A percentile compares a stretch with the other conserved stretches of the same genome.
These are phyloP conservation scores for Hormaphis cornu DNA, from an alignment of 1,140 invertebrate genomes.

Conservation along the genomic window DNA sequence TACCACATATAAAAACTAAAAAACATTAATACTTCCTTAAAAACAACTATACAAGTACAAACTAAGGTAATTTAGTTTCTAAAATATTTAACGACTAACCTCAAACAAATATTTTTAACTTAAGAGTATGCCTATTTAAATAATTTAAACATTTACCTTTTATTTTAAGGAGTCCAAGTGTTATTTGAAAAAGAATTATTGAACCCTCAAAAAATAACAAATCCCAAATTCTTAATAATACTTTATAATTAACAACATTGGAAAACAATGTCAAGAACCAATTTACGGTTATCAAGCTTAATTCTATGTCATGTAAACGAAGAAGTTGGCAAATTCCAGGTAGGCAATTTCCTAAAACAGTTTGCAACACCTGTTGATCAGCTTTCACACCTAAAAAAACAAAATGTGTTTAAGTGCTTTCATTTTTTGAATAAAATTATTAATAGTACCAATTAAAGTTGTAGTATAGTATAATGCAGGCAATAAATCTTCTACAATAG, in stretches of 20 bases:
- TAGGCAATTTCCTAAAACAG: conserved; percentile 79
- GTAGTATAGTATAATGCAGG: conserved; percentile 96
- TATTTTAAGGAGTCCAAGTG: conserved; percentile 87
- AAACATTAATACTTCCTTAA: too few species aligned
- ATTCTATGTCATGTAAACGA: conserved; percentile 88
- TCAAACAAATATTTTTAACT: too few species aligned
- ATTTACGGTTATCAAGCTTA: conserved; percentile 90
- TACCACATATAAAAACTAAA: too few species aligned
- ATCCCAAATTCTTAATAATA: conserved; percentile 93
- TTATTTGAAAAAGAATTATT: conserved; percentile 91
- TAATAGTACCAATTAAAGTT: conserved; percentile 68
- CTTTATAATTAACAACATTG: conserved; percentile 95
- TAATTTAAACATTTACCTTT: conserved; percentile 51
- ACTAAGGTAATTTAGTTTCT: too few species aligned
- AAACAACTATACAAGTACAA: too few species aligned
- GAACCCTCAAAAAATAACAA: conserved; percentile 93
- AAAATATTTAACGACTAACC: too few species aligned
- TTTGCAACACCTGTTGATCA: conserved; percentile 86
- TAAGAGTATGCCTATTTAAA: not conserved
- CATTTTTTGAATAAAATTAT: not conserved
- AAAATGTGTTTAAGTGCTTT: not conserved
- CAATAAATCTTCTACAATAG: conserved; percentile 93
- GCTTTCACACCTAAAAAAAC: conserved; percentile 64
- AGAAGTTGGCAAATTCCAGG: conserved; percentile 81
- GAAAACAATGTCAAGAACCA: conserved; percentile 99